Base-by-base conservation (phyloP, 1,140 invertebrate genomes). In the Samia ricini region DNA sequence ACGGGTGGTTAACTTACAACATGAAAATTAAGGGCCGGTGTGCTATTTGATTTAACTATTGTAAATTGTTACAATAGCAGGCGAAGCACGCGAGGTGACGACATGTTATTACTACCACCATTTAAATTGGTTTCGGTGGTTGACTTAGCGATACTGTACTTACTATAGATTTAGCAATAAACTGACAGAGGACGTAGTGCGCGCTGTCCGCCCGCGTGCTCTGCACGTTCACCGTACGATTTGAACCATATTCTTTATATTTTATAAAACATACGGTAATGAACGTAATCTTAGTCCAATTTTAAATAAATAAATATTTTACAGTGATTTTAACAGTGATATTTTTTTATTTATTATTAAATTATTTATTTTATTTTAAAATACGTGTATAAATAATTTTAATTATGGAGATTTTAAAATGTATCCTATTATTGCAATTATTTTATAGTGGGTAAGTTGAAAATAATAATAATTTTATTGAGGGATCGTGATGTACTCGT, bases 361-460 rank as follows among this genome's bases (percentile, higher is more conserved):
- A 21, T 51, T 51, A 22, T 23, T 54, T 24, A 24, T 23, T 22
- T 24, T 24, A 65, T 52, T 56, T 50, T 56, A 48, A 56, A 15
- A 49, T 60, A 67, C 75, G 73, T 79, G 64, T 73, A 42, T 74
- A 42, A 12, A 15, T 15, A 66, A 68, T 64, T 69, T 51, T 61
- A 66, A 72, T 54, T 58, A 79, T 74, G 72, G 71, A 72, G 60
- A 66, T 74, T 54, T 71, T 66, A 56, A 77, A 72, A 56, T 64
- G 64, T 69, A 59, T 75, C 52, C 63, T 81, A 61, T 60, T 76
- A 63, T 59, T 78, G 55, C 66, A 69, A 15, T 66, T 74, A 65
- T 65, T 80, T 51, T 64, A 66, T 36, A 36, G 71, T 60, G 75
- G 81, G 81, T 83, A 68, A 81, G 81, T 15, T 42, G n/a, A 10